Conservation (phyloP, 1,140 invertebrate species). For the Ptiloglossa arizonensis region DNA sequence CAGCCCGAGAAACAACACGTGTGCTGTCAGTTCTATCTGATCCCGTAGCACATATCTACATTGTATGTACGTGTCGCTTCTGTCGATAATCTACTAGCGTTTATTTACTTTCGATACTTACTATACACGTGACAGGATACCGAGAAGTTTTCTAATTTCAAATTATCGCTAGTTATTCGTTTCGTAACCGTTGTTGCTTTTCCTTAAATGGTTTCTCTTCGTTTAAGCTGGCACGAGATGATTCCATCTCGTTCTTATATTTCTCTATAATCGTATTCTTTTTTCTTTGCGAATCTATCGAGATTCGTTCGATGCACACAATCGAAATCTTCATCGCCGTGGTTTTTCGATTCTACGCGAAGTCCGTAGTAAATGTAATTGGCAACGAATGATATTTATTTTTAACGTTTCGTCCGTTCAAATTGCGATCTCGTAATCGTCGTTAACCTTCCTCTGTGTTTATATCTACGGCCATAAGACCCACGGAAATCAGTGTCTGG, state of each 20-base stretch:
- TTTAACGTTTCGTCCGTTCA: constrained; percentile 7
- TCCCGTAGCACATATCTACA: constrained; percentile 49
- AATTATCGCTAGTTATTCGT: background rate
- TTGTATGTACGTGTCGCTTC: constrained; percentile 6
- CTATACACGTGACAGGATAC: background rate
- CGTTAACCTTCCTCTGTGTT: background rate
- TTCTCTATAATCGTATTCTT: background rate
- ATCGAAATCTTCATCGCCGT: background rate
- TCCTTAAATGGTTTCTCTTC: background rate
- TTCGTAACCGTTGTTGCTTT: background rate
- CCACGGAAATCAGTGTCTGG: constrained; percentile 1
- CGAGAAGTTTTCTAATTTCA: background rate
- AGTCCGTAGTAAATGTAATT: constrained; percentile 8
- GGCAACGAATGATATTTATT: background rate
- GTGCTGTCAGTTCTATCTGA: constrained; percentile 57
- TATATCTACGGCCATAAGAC: background rate
- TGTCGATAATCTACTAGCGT: constrained; percentile 36
- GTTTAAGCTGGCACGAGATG: background rate
- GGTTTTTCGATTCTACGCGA: background rate
- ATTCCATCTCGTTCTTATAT: background rate
- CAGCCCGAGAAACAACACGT: constrained; percentile 56
- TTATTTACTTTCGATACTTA: constrained; percentile 1
- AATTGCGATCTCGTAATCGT: background rate
- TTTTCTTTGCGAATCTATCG: background rate
- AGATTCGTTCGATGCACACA: background rate